Conservation (phyloP, 2,113 vertebrate genomes). For the Copsychus sechellarum region DNA sequence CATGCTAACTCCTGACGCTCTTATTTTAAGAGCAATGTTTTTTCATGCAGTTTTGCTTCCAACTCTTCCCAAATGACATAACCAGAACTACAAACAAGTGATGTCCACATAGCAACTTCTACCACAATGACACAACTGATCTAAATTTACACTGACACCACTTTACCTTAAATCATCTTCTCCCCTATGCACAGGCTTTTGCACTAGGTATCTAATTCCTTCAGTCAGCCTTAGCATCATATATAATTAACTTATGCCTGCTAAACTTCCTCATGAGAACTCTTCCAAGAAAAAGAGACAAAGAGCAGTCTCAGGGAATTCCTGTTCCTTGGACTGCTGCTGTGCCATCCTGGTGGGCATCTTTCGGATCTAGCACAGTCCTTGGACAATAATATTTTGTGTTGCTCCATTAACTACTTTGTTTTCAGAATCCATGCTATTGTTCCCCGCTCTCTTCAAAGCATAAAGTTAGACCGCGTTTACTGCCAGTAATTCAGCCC, state of each 20-base stretch:
- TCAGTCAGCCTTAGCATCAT: background rate
- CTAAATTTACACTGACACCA: background rate
- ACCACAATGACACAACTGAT: background rate
- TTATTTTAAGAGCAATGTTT: background rate
- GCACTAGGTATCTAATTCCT: background rate
- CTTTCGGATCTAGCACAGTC: background rate
- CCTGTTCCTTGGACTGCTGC: background rate
- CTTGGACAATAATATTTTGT: background rate
- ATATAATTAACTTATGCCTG: background rate
- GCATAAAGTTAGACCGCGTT: background rate
- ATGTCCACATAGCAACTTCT: background rate
- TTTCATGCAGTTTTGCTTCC: background rate
- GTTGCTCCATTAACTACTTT: background rate
- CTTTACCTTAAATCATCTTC: background rate
- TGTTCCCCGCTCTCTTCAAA: background rate
- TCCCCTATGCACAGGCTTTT: background rate
- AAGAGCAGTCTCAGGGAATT: background rate
- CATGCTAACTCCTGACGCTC: background rate
- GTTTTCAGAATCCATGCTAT: background rate
- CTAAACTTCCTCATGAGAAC: background rate
- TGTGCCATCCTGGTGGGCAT: background rate
- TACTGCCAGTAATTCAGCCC: background rate
- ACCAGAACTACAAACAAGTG: background rate
- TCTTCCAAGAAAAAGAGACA: background rate
- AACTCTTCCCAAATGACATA: conserved; percentile 8